phyloP scores from a whole-genome alignment of 2,888 invertebrate genomes.

The Polymixis flavicincta region DNA sequence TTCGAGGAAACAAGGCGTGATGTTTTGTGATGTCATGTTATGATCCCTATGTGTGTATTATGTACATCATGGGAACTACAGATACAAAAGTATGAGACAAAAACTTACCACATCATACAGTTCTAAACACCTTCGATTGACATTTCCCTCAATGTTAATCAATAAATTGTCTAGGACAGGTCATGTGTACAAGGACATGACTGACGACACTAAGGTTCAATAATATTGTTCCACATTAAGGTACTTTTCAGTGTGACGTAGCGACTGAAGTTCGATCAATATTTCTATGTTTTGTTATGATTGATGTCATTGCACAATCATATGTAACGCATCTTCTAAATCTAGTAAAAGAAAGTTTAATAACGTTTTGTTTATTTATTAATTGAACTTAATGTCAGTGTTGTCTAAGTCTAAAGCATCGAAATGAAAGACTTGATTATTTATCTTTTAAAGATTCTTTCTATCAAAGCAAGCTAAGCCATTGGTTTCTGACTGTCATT shows the following conservation, averaged over 20 bases:
- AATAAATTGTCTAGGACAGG: constrained; percentile 47
- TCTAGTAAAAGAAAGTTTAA: background rate
- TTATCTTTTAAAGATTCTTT: background rate
- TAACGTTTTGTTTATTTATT: too few species aligned
- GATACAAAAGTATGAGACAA: background rate
- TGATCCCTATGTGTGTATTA: too few species aligned
- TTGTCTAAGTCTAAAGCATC: background rate
- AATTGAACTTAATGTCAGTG: background rate
- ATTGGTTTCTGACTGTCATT: too few species aligned
- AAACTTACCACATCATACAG: background rate
- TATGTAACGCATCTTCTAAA: background rate
- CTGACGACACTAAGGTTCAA: constrained; percentile 27
- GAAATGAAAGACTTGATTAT: background rate
- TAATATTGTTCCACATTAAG: constrained; percentile 12
- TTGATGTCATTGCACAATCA: background rate
- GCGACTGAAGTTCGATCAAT: background rate
- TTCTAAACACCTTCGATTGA: constrained; percentile 8
- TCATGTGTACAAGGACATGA: constrained; percentile 40
- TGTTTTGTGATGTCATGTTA: too few species aligned
- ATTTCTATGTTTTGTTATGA: background rate
- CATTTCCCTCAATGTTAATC: constrained; percentile 32
- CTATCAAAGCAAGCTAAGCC: too few species aligned
- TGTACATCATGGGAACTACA: background rate
- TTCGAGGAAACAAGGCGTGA: too few species aligned
- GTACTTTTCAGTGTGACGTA: constrained; percentile 32